These are phyloP conservation scores for Hipposideros larvatus DNA, from an alignment of 2,797 vertebrate genomes.

Conservation along the genomic window DNA sequence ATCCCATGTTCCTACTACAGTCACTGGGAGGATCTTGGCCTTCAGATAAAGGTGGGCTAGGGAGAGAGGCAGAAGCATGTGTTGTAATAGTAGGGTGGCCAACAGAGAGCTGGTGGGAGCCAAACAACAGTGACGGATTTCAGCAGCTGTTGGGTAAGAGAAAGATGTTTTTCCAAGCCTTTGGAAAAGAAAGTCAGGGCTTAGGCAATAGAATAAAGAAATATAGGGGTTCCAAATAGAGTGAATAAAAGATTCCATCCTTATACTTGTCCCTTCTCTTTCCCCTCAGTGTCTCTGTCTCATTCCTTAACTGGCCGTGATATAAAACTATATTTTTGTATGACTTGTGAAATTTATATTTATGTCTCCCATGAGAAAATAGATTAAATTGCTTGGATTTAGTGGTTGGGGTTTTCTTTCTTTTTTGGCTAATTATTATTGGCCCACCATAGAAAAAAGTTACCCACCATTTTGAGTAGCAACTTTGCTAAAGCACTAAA, in stretches of 20 bases:
- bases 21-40: neutral
- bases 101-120: neutral
- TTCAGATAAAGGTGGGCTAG: neutral
- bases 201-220: neutral
- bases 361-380: neutral
- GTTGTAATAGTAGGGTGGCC: neutral
- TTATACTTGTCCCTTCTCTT: neutral
- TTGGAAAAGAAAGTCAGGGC: neutral
- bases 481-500: conserved; percentile 12
- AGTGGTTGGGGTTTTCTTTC: neutral
- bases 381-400: neutral
- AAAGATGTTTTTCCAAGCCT: neutral
- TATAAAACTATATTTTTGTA: conserved; percentile 1
- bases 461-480: neutral
- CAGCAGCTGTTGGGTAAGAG: neutral
- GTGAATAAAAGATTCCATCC: neutral
- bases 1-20: neutral
- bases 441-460: neutral
- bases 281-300: conserved; percentile 11
- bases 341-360: neutral
- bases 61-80: neutral
- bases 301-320: neutral
- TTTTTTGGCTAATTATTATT: neutral
- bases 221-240: neutral
- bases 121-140: neutral